Conservation (phyloP, 2,888 invertebrate species). For the Bursaphelenchus okinawaensis region DNA sequence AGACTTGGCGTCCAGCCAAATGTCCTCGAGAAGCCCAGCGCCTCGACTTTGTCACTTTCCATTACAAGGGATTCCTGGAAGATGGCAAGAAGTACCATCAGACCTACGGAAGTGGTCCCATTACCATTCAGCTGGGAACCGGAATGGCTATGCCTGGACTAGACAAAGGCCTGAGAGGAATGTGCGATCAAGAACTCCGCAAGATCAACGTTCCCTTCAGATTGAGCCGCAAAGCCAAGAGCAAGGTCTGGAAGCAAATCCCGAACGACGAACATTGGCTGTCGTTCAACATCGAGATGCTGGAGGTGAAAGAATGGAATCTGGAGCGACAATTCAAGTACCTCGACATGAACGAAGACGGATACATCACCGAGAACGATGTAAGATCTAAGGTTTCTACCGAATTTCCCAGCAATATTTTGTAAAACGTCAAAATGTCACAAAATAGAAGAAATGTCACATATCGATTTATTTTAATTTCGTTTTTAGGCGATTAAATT, state of each 20-base stretch:
- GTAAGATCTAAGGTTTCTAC: no score
- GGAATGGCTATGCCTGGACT: conserved; percentile 57
- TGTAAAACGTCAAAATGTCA: no score
- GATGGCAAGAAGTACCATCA: conserved; percentile 49
- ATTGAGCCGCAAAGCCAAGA: conserved; percentile 49
- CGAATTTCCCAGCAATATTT: no score
- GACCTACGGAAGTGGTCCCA: conserved; percentile 46
- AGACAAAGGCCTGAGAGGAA: conserved; percentile 55
- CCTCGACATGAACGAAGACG: conserved; percentile 52
- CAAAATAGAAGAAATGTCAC: no score
- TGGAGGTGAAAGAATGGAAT: conserved; percentile 42
- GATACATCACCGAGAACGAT: conserved; percentile 37
- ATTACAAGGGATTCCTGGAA: conserved; percentile 54
- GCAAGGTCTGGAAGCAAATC: conserved; percentile 56
- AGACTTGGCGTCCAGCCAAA: conserved; percentile 47
- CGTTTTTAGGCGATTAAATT: conserved; percentile 31
- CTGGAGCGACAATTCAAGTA: conserved; percentile 45
- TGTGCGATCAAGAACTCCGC: conserved; percentile 52
- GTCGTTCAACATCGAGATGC: conserved; percentile 49
- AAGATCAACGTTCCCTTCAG: conserved; percentile 55
- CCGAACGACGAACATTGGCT: conserved; percentile 58
- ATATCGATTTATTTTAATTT: no score
- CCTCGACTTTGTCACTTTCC: conserved; percentile 56
- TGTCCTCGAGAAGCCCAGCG: conserved; percentile 47
- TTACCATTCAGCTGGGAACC: conserved; percentile 54